Conservation (phyloP, 2,113 vertebrate genomes). For the Marcusenius ussheri region DNA sequence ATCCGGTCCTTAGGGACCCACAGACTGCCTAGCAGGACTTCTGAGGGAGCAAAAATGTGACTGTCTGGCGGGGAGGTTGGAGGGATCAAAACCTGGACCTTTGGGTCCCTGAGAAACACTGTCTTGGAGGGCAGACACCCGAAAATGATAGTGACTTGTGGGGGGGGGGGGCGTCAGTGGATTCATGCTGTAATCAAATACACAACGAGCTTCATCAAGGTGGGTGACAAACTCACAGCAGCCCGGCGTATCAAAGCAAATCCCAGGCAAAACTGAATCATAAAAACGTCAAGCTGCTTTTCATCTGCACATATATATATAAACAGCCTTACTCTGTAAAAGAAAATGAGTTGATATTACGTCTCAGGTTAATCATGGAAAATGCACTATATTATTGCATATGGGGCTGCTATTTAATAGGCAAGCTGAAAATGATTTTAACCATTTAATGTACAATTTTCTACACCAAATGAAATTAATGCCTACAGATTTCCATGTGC, state of each 20-base stretch:
- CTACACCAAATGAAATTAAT: background rate
- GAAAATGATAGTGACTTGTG: background rate
- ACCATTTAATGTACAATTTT: background rate
- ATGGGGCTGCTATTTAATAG: background rate
- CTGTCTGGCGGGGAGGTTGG: background rate
- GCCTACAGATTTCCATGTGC: background rate
- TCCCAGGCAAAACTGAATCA: background rate
- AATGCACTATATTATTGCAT: background rate
- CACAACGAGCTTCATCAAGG: constrained; percentile 44
- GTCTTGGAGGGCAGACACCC: background rate
- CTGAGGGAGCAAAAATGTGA: background rate
- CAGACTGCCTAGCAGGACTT: background rate
- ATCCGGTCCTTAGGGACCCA: background rate
- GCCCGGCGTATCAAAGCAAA: background rate
- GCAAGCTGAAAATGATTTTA: background rate
- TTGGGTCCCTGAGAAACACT: background rate
- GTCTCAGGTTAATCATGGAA: background rate
- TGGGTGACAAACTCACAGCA: constrained; percentile 30
- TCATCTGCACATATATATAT: background rate
- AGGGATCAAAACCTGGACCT: background rate
- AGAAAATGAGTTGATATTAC: background rate
- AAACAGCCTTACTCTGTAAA: background rate
- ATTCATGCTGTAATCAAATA: background rate
- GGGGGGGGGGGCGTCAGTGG: background rate
- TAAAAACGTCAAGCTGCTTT: background rate